phyloP scores from a whole-genome alignment of 2,797 vertebrate genomes.

The Pterois miles region DNA sequence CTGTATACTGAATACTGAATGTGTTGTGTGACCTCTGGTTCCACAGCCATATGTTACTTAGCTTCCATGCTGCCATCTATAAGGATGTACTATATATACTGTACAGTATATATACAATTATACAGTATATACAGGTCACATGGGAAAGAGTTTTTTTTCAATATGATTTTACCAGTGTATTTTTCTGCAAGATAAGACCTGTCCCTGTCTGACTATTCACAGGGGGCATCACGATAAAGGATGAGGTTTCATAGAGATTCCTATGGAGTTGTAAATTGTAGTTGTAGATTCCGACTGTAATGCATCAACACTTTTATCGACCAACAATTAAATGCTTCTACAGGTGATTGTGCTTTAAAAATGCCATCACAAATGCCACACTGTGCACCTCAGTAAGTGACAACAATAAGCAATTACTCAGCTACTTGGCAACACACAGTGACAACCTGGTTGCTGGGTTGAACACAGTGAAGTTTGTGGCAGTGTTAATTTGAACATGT shows the following conservation, averaged over 20 bases:
- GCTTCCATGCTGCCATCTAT: too few species aligned
- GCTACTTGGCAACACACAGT: slow-evolving; percentile 1
- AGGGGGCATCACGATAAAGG: too few species aligned
- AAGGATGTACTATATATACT: too few species aligned
- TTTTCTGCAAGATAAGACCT: neutral
- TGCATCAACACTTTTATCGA: neutral
- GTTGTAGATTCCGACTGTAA: too few species aligned
- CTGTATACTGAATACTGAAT: too few species aligned
- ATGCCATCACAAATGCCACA: neutral
- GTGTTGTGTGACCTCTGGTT: too few species aligned
- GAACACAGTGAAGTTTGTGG: neutral
- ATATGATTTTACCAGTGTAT: neutral
- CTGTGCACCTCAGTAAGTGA: neutral
- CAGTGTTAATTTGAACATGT: slow-evolving; percentile 20
- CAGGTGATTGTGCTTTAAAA: neutral
- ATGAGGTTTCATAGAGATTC: neutral
- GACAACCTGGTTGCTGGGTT: neutral
- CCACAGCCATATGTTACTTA: too few species aligned
- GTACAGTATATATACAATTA: too few species aligned
- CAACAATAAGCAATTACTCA: neutral
- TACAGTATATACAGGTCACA: too few species aligned
- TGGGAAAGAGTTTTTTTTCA: too few species aligned
- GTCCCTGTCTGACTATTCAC: neutral
- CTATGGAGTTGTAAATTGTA: too few species aligned
- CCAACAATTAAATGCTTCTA: neutral